Evolutionary conservation across 2,888 invertebrate species (phyloP), one percentile per base, ranked within the genome.

Genomic region (Sicus ferrugineus): DNA sequence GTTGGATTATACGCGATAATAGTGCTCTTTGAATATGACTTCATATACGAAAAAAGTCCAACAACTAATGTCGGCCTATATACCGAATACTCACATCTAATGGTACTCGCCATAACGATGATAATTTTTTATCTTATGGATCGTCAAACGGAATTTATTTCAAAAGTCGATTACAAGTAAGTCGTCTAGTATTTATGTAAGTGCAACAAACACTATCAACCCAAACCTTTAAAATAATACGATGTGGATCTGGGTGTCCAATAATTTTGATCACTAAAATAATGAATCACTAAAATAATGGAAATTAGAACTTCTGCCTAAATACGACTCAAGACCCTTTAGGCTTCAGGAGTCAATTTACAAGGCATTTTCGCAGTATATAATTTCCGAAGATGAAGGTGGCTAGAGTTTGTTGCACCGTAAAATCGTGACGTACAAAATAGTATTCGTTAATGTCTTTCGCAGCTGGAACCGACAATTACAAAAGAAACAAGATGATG

Each of bases 61-160:
- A 89, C 91, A 0, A 92, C 91, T 86, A 93, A 93, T 82, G 89
- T 91, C 14, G 88, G 88, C 9, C 81, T 94, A 66, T 88, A 90
- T 75, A 88, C 93, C 0, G 88, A 90, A 78, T 82, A 91, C 31
- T 90, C 93, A 0, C 95, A 95, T 78, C 88, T 93, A 6, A 85
- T 95, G 69, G 90, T 91, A 54, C 88, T 95, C 3, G 82, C 90
- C 0, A 91, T 93, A 72, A 88, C 95, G 34, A 90, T 92, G 19
- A 84, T 93, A 34, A 92, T 93, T 1, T 87, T 96, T 23, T 94
- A 95, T 81, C 88, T 94, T 76, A 91, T 96, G 76, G 96, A 96
- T 83, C 89, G 96, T 78, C 95, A 96, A 83, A 92, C 94, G 30
- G 96, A 97, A 82, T 95, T 93, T 77, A 91, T 96, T 80, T 93